phyloP scores from a whole-genome alignment of 2,113 vertebrate genomes.

The Cyprinodon variegatus region DNA sequence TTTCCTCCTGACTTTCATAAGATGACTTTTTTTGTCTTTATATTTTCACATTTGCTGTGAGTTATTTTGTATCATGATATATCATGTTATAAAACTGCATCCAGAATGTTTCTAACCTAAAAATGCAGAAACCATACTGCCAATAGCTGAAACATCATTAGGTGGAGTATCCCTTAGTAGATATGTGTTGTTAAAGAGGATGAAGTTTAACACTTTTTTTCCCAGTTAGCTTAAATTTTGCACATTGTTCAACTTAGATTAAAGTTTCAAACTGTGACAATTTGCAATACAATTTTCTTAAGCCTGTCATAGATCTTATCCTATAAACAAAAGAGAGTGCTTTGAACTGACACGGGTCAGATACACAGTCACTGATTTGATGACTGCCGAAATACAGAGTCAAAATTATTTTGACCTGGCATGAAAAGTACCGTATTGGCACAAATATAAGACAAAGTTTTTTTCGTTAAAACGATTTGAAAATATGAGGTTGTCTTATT shows the following conservation, averaged over 20 bases:
- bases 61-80: constrained; percentile 25
- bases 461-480: too few species aligned
- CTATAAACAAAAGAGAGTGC: too few species aligned
- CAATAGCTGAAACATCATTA: constrained; percentile 3
- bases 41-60: constrained; percentile 35
- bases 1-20: constrained; percentile 43
- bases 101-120: constrained; percentile 15
- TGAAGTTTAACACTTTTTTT: not conserved
- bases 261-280: not conserved
- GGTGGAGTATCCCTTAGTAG: not conserved
- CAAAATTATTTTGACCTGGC: too few species aligned
- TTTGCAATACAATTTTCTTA: not conserved
- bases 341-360: too few species aligned
- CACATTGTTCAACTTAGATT: too few species aligned
- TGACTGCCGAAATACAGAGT: too few species aligned
- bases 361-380: too few species aligned
- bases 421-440: too few species aligned
- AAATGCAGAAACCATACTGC: constrained; percentile 12
- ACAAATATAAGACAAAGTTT: too few species aligned
- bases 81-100: constrained; percentile 18
- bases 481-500: too few species aligned
- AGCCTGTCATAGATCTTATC: too few species aligned
- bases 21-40: constrained; percentile 45
- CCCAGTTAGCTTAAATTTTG: not conserved
- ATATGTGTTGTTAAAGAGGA: not conserved